Evolutionary conservation across 1,140 invertebrate species (phyloP).

Genomic region (Drosophila pseudoananassae): DNA sequence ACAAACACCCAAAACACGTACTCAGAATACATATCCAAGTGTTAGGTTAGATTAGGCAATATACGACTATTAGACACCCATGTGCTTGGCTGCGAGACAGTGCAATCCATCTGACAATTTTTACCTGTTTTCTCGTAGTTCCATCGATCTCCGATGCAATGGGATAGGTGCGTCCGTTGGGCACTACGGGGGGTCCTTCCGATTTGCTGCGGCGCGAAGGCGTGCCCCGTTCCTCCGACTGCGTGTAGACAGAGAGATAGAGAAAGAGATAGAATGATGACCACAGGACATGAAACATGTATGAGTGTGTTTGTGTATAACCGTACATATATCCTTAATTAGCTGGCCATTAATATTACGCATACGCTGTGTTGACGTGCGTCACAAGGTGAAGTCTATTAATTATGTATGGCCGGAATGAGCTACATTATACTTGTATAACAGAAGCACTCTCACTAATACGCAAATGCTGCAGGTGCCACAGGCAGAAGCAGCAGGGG

Average conservation of each 20-base stretch:
- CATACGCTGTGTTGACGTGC: conserved; percentile 65
- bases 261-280: conserved; percentile 8
- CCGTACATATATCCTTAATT: conserved; percentile 59
- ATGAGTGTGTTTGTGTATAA: conserved; percentile 1
- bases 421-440: conserved; percentile 21
- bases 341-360: conserved; percentile 75
- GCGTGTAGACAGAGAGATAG: conserved; percentile 63
- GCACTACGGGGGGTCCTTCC: conserved; percentile 87
- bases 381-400: conserved; percentile 65
- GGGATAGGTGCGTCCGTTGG: conserved; percentile 85
- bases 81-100: conserved; percentile 27
- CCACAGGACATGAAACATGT: neutral
- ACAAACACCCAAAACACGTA: conserved; percentile 2
- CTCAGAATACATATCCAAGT: conserved; percentile 13
- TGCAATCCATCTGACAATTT: conserved; percentile 54
- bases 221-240: conserved; percentile 86
- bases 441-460: conserved; percentile 30
- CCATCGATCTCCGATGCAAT: conserved; percentile 84
- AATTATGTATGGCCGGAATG: conserved; percentile 69
- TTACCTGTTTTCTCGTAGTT: conserved; percentile 82
- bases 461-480: neutral
- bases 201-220: conserved; percentile 89
- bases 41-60: conserved; percentile 4
- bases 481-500: neutral
- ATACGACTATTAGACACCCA: conserved; percentile 35